These are phyloP conservation scores for Creontiades dilutus DNA, from an alignment of 2,888 invertebrate genomes.

Conservation along the genomic window DNA sequence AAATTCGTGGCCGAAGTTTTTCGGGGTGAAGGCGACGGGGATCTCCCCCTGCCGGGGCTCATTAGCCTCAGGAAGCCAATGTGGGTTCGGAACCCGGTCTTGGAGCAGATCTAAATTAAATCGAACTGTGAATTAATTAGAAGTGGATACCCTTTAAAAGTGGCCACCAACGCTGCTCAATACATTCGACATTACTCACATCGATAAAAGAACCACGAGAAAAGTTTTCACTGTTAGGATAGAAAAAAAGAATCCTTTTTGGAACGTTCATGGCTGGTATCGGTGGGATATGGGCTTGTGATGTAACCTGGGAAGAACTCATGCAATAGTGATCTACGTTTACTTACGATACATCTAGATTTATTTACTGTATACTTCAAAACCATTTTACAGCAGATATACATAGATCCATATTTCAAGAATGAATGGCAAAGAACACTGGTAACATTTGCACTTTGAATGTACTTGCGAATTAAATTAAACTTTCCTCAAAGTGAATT, in stretches of 20 bases:
- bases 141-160: constrained; percentile 1
- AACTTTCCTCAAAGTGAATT: too few relatives aligned
- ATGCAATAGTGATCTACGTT: too few relatives aligned
- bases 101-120: constrained; percentile 66
- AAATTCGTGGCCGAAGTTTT: constrained; percentile 51
- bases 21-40: constrained; percentile 12
- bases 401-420: too few relatives aligned
- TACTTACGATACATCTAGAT: too few relatives aligned
- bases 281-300: neutral
- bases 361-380: too few relatives aligned
- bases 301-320: too few relatives aligned
- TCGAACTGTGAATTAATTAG: constrained; percentile 71
- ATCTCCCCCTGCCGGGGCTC: neutral
- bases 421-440: too few relatives aligned
- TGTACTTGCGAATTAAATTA: too few relatives aligned
- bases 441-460: too few relatives aligned
- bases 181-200: constrained; percentile 51
- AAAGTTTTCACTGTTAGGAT: neutral
- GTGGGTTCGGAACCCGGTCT: constrained; percentile 48
- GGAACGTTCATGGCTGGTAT: neutral
- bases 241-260: too few relatives aligned
- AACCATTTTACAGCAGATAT: too few relatives aligned
- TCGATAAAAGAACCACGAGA: neutral
- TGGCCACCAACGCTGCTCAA: constrained; percentile 60
- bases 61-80: constrained; percentile 49